Evolutionary conservation across 1,140 invertebrate genomes (phyloP).

Genomic region (Drosophila tsacasi): DNA sequence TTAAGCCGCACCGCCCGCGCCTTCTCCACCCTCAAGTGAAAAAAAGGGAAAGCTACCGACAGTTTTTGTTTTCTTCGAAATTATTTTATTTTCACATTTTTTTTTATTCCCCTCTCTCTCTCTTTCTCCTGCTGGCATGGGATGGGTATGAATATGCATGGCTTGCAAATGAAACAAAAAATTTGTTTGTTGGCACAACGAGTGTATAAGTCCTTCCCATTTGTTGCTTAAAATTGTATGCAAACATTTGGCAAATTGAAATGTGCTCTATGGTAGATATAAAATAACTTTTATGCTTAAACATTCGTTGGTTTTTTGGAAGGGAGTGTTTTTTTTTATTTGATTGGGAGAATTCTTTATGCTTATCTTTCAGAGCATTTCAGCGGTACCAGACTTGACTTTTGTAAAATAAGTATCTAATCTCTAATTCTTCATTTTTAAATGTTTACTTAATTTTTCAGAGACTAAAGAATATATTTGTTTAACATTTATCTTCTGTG

Average conservation of each 20-base stretch:
- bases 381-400: no score
- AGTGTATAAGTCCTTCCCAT: conserved; percentile 9
- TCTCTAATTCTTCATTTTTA: no score
- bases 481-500: no score
- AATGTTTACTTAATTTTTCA: no score
- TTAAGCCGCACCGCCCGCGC: not conserved
- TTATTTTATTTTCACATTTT: conserved; percentile 65
- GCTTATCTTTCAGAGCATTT: not conserved
- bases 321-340: not conserved
- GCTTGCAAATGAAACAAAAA: conserved; percentile 49
- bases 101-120: not conserved
- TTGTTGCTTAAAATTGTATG: conserved; percentile 32
- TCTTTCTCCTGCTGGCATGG: conserved; percentile 3
- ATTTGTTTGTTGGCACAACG: not conserved
- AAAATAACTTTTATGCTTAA: not conserved
- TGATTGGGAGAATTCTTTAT: not conserved
- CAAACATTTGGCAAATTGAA: conserved; percentile 44
- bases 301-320: not conserved
- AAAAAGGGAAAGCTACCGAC: conserved; percentile 60
- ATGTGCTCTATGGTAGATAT: not conserved
- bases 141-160: conserved; percentile 34
- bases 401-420: no score
- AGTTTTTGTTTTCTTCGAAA: conserved; percentile 42
- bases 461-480: no score
- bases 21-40: not conserved